A percentile compares a stretch with the other conserved stretches of the same genome.
These are phyloP conservation scores for Hipposideros larvatus DNA, from an alignment of 2,797 vertebrate genomes.

Conservation along the genomic window DNA sequence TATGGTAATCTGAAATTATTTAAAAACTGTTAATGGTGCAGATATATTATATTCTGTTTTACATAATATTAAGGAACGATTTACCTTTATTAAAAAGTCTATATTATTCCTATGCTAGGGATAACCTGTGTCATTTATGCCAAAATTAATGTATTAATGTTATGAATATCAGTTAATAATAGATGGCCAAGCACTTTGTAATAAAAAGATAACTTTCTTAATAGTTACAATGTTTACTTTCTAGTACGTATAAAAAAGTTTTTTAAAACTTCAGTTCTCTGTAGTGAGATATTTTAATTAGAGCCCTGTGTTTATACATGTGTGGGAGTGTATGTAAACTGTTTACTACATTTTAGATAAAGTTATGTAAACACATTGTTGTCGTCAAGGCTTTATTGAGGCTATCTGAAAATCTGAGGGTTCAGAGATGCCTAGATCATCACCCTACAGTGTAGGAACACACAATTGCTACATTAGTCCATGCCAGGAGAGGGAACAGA, in stretches of 20 bases:
- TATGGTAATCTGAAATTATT: not conserved
- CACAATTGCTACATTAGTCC: not conserved
- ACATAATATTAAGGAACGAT: constrained; percentile 8
- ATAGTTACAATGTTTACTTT: not conserved
- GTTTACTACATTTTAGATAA: not conserved
- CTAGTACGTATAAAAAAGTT: not conserved
- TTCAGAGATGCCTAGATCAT: not conserved
- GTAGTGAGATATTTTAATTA: not conserved
- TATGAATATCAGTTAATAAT: constrained; percentile 29
- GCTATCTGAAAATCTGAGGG: not conserved
- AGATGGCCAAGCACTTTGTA: not conserved
- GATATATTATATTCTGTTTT: constrained; percentile 11
- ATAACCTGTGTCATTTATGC: not conserved
- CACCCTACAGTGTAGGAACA: not conserved
- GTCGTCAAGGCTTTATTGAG: not conserved
- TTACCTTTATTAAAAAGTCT: not conserved
- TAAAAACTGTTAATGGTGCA: not conserved
- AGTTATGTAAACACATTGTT: not conserved
- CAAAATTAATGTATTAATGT: constrained; percentile 38
- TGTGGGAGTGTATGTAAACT: not conserved
- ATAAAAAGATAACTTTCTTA: constrained; percentile 31
- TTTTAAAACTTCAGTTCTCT: not conserved
- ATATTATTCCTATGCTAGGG: not conserved
- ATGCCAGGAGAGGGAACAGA: not conserved
- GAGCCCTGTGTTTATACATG: not conserved